Evolutionary conservation across 2,888 invertebrate species (phyloP), one percentile per base, ranked within the genome.

Genomic region (Temnothorax unifasciatus): DNA sequence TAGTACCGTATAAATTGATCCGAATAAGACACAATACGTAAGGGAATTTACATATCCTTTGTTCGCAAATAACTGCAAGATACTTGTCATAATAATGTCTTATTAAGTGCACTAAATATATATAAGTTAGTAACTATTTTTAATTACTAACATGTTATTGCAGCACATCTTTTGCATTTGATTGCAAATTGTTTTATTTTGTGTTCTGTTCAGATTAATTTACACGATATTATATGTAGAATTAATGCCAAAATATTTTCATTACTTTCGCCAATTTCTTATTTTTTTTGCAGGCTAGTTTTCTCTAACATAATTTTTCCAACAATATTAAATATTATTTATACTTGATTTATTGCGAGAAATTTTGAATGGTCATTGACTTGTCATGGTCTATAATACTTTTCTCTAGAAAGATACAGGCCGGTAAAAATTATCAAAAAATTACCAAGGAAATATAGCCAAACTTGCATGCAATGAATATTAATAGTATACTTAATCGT

Each of bases 401-500:
- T 59, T 59, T 41, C 2, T 59, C 1, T 13, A 73, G 4, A 25
- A 25, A 73, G 3, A 73, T 41, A 3, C 9, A 18, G 29, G 29
- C 29, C 29, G 29, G 3, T 29, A 3, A 29, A 74, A 57, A 8
- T 4, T 57, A 6, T 18, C 18, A 74, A 44, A 13, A 18, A 8
- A 59, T 4, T 52, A 9, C 54, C 15, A 38, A 3, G 9, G 8
- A 54, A 54, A 68, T 68, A 68, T 34, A 38, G 21, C 3, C 21
- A 71, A 38, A 54, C 34, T 54, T n/a, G 8, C 21, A 73, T 25
- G 9, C 15, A 71, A 18, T 57, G 18, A 41, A 57, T 57, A 73
- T 57, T 73, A 73, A 57, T 54, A 52, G 13, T 34, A 69, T 69
- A 71, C 34, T 54, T 71, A 38, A 71, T 21, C 6, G 18, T 6